Evolutionary conservation across 2,797 vertebrate species (phyloP).

Genomic region (Pipistrellus nathusii): DNA sequence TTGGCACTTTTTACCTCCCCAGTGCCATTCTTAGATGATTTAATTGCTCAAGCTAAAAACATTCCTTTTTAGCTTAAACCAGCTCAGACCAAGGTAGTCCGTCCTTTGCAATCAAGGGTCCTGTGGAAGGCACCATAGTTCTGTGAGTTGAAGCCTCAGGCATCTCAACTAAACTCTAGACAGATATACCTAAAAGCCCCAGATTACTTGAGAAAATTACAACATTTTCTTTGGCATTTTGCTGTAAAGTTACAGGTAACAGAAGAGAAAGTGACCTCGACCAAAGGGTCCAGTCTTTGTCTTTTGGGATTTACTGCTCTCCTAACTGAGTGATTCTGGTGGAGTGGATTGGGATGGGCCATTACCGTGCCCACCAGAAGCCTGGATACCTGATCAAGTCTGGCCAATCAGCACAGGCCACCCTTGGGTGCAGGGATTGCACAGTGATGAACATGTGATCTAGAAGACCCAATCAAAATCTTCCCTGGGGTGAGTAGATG

Average conservation of each 20-base stretch:
- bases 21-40: not conserved
- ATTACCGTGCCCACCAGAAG: not conserved
- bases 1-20: not conserved
- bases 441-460: not conserved
- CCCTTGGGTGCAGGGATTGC: not conserved
- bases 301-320: not conserved
- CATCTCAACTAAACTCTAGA: not conserved
- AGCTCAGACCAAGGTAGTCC: not conserved
- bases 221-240: not conserved
- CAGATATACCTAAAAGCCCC: not conserved
- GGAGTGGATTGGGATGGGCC: accelerated
- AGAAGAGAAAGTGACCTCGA: not conserved
- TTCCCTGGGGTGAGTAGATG: no score
- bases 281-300: not conserved
- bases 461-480: not conserved
- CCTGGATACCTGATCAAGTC: not conserved
- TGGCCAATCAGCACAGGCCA: not conserved
- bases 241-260: not conserved
- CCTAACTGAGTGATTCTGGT: not conserved
- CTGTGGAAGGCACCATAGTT: not conserved
- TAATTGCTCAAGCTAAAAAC: not conserved
- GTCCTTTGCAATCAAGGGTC: not conserved
- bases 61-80: not conserved
- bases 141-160: not conserved
- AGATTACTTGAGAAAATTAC: not conserved